Evolutionary conservation across 2,113 vertebrate species (phyloP).

Genomic region (Pterocles gutturalis): DNA sequence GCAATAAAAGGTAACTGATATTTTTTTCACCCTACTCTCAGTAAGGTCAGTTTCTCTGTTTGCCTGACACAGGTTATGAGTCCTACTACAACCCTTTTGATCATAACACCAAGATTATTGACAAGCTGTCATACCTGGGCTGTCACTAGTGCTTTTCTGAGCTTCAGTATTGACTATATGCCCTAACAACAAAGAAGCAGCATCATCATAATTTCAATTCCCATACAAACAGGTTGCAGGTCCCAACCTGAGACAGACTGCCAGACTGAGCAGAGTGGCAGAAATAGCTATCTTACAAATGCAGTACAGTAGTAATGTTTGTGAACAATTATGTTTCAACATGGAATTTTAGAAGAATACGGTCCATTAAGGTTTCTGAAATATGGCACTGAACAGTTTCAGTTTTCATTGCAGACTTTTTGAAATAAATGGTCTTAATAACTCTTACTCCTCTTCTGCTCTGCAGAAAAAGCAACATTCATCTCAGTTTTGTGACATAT

Average conservation of each 20-base stretch:
- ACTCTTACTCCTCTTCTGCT: slow-evolving; percentile 23
- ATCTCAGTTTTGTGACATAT: slow-evolving; percentile 38
- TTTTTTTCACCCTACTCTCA: background rate
- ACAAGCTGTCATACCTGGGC: slow-evolving; percentile 31
- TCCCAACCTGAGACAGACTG: background rate
- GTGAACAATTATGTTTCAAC: slow-evolving; percentile 41
- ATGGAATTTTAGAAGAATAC: slow-evolving; percentile 16
- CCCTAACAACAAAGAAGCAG: slow-evolving; percentile 25
- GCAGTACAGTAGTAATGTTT: slow-evolving; percentile 13
- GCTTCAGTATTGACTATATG: slow-evolving; percentile 38
- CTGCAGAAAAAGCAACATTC: slow-evolving; percentile 3
- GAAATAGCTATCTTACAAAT: background rate
- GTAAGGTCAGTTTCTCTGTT: background rate
- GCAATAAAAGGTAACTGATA: background rate
- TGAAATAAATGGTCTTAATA: slow-evolving; percentile 58
- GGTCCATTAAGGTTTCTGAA: slow-evolving; percentile 48
- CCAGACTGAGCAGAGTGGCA: background rate
- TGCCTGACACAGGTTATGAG: background rate
- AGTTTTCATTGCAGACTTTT: slow-evolving; percentile 22
- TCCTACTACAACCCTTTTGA: background rate
- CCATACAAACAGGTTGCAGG: background rate
- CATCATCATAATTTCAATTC: slow-evolving; percentile 35
- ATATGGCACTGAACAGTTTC: background rate
- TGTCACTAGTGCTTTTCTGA: slow-evolving; percentile 37
- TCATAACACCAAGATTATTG: slow-evolving; percentile 38